These are phyloP conservation scores for Varanus salvator DNA, from an alignment of 2,113 vertebrate genomes.

Conservation along the genomic window DNA sequence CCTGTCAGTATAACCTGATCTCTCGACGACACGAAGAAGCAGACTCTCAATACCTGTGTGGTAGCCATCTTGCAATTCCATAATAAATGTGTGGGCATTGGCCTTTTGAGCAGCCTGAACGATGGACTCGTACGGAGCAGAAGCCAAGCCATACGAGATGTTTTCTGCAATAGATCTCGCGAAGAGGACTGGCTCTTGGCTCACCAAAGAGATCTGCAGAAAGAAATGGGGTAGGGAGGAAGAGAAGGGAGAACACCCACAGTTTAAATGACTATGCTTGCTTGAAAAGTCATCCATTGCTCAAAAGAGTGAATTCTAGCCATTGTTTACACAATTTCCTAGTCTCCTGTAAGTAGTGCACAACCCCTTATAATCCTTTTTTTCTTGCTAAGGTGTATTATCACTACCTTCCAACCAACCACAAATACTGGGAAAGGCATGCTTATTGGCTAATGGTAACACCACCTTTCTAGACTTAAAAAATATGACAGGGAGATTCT, in stretches of 20 bases:
- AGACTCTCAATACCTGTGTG: constrained; percentile 82
- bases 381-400: background rate
- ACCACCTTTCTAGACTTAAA: background rate
- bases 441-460: background rate
- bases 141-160: constrained; percentile 88
- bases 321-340: background rate
- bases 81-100: constrained; percentile 91
- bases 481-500: background rate
- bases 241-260: background rate
- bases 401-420: background rate
- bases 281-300: background rate
- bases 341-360: background rate
- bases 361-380: background rate
- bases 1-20: background rate
- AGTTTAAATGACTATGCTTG: no score
- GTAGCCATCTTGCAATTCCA: constrained; percentile 85
- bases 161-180: constrained; percentile 91
- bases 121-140: constrained; percentile 80
- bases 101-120: constrained; percentile 87
- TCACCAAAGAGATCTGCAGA: constrained; percentile 89
- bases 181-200: constrained; percentile 94
- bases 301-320: background rate
- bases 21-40: background rate
- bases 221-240: background rate
- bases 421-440: background rate